phyloP scores from a whole-genome alignment of 1,140 invertebrate genomes.

The Lerema accius region DNA sequence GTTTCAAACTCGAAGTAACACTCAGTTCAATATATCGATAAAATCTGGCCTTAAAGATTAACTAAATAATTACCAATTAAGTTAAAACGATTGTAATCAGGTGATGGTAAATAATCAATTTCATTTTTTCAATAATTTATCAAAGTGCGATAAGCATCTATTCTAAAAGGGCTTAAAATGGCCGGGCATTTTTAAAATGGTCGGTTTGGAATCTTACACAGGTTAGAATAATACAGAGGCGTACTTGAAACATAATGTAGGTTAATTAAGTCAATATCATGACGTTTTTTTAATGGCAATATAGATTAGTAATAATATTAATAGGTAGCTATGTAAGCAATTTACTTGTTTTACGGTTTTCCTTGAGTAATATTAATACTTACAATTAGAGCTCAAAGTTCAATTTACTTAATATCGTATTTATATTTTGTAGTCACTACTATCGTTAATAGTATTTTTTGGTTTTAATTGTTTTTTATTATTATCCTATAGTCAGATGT shows the following conservation, averaged over 20 bases:
- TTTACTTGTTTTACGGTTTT: too few species aligned
- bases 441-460: too few species aligned
- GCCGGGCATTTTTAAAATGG: conserved; percentile 60
- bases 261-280: not conserved
- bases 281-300: not conserved
- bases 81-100: conserved; percentile 60
- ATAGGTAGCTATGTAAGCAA: too few species aligned
- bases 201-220: conserved; percentile 48
- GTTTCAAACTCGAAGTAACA: too few species aligned
- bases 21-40: conserved; percentile 6
- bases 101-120: conserved; percentile 64
- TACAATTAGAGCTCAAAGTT: too few species aligned
- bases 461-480: too few species aligned
- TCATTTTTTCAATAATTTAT: conserved; percentile 70
- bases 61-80: conserved; percentile 72
- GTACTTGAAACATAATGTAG: not conserved
- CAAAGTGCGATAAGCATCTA: conserved; percentile 56
- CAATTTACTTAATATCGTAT: too few species aligned
- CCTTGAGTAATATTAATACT: too few species aligned
- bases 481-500: too few species aligned
- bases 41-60: conserved; percentile 42
- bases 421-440: too few species aligned
- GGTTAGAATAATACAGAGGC: conserved; percentile 40
- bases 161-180: conserved; percentile 55
- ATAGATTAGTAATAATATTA: too few species aligned